Base-by-base conservation (phyloP, 2,797 vertebrate genomes). In the Pogonophryne albipinna region DNA sequence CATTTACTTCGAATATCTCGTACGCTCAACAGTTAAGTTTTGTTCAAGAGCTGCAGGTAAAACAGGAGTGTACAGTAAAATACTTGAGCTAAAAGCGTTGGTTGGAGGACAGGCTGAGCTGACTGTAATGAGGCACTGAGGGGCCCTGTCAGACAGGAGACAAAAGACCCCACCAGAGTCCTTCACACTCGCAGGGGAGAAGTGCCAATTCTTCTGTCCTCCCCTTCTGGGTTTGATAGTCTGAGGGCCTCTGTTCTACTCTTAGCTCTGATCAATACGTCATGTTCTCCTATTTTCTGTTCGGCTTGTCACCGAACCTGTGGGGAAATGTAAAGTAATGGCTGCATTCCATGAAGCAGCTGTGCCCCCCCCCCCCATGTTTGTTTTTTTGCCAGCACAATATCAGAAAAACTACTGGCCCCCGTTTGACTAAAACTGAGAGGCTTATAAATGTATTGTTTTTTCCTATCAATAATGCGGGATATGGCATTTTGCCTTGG, bases 231-330 rank as follows among this genome's bases (percentile, higher is more conserved):
- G 81, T 82, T 78, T 85, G 80, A 84, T 83, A 52, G 71, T 83
- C 80, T 68, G 82, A 87, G 86, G 79, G 80, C 68, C 78, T 86
- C 79, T 84, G 76, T 89, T 87, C 84, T 84, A 73, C 88, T 89
- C 86, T 90, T 78, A 91, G 90, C 87, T 38, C 79, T 84, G 90
- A 93, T 92, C 93, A 85, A 92, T 92, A 91, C 19, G 55, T 85
- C 84, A 87, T 77, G 87, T 90, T 84, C 78, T 68, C 62, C 66
- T 87, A 74, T 73, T 67, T 74, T 86, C 82, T 88, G 85, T 85
- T 87, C 87, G 82, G 79, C 84, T 80, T 88, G 87, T 92, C 89
- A 79, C 85, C 0, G 38, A 71, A 80, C 81, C 90, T n/a, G 6
- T 60, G 59, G 86, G 86, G 81, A 75, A 71, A 79, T 82, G 84